Evolutionary conservation across 2,113 vertebrate species (phyloP).

Genomic region (Chelonoidis abingdonii): DNA sequence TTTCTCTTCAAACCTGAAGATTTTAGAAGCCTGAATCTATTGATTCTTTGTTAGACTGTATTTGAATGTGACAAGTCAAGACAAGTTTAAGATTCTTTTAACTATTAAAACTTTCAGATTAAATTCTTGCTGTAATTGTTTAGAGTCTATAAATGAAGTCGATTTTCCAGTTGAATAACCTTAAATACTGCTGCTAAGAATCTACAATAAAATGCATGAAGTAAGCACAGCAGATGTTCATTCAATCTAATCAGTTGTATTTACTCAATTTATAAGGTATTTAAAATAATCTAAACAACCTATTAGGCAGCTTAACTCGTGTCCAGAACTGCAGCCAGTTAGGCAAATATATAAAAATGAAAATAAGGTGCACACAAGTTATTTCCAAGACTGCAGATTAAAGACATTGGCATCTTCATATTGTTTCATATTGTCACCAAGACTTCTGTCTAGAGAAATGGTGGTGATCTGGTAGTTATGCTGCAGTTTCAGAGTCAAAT

Average conservation of each 20-base stretch:
- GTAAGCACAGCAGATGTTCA: slow-evolving; percentile 46
- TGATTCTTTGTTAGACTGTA: neutral
- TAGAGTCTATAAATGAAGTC: slow-evolving; percentile 57
- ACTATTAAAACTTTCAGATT: slow-evolving; percentile 11
- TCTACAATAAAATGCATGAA: slow-evolving; percentile 20
- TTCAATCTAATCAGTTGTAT: slow-evolving; percentile 49
- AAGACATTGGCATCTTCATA: neutral
- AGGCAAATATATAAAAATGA: neutral
- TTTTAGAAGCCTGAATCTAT: neutral
- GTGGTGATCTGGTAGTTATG: neutral
- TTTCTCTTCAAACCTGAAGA: neutral
- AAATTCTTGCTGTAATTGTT: slow-evolving; percentile 46
- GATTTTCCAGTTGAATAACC: slow-evolving; percentile 63
- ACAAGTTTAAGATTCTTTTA: neutral
- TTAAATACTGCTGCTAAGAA: slow-evolving; percentile 43
- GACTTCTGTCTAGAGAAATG: neutral
- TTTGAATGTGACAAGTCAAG: neutral
- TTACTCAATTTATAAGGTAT: slow-evolving; percentile 31
- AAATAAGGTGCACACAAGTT: neutral
- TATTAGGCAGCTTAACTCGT: neutral
- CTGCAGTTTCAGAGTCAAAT: neutral
- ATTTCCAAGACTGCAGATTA: neutral
- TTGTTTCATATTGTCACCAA: neutral
- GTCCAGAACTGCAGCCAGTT: neutral
- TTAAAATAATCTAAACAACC: slow-evolving; percentile 29